A percentile compares a stretch with the other conserved stretches of the same genome.
These are phyloP conservation scores for Garrulus glandarius DNA, from an alignment of 2,797 vertebrate species.

Conservation along the genomic window DNA sequence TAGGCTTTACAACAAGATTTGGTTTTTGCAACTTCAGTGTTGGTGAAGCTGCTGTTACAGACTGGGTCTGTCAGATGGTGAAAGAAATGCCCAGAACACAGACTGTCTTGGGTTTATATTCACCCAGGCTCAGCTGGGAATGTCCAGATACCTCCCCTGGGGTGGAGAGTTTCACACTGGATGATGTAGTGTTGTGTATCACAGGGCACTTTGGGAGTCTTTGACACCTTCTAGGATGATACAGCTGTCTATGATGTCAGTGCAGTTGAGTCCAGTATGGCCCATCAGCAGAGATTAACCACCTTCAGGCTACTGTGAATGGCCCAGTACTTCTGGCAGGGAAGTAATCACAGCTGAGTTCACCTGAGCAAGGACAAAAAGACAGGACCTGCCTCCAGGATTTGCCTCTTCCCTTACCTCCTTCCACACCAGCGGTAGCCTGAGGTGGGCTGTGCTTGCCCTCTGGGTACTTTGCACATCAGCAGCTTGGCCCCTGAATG, in stretches of 20 bases:
- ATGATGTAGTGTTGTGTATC: not conserved
- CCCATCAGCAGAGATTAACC: not conserved
- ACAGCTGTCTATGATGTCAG: not conserved
- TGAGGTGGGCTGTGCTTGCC: not conserved
- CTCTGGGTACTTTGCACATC: too few species aligned
- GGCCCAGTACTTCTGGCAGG: not conserved
- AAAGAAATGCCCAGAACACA: not conserved
- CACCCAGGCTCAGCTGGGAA: not conserved
- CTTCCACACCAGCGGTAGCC: not conserved
- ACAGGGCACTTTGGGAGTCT: not conserved
- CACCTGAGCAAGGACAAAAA: not conserved
- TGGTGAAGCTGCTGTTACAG: not conserved
- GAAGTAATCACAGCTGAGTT: not conserved
- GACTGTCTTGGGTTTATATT: too few species aligned
- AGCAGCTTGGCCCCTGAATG: not conserved
- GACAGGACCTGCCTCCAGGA: not conserved
- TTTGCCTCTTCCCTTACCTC: not conserved
- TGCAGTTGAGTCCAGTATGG: not conserved
- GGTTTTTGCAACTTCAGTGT: not conserved
- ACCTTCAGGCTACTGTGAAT: not conserved
- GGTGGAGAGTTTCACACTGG: not conserved
- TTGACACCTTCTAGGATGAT: not conserved
- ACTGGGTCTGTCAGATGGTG: not conserved
- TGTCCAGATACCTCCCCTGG: not conserved
- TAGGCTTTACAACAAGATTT: not conserved